Percentiles rank a stretch among this genome's conserved stretches.
phyloP scores from a whole-genome alignment of 2,113 vertebrate species.

The Otus sunia region DNA sequence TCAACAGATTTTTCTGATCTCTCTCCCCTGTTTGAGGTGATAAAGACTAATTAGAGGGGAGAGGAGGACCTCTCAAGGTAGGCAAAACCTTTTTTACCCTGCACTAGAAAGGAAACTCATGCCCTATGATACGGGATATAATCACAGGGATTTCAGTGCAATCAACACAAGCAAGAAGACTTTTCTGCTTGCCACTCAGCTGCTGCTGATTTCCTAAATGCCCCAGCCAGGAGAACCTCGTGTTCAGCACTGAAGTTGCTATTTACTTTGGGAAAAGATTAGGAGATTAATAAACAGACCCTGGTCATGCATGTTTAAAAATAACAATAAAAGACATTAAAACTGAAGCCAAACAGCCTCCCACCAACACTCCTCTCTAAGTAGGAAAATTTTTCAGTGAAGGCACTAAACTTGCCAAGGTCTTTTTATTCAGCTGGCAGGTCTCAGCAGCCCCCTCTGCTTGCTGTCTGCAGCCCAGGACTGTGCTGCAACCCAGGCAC shows the following conservation, averaged over 20 bases:
- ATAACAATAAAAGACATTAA: conserved; percentile 49
- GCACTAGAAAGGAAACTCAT: background rate
- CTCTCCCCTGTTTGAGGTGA: background rate
- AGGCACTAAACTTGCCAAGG: conserved; percentile 24
- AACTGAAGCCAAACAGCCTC: conserved; percentile 9
- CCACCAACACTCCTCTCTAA: conserved; percentile 2
- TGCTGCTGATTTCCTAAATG: background rate
- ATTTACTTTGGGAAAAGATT: background rate
- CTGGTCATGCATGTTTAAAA: background rate
- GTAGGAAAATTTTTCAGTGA: conserved; percentile 21
- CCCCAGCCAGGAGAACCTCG: background rate
- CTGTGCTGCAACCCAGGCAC: background rate
- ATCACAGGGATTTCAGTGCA: background rate
- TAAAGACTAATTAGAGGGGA: background rate
- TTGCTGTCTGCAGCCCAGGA: background rate
- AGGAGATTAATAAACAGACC: background rate
- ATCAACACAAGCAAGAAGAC: background rate
- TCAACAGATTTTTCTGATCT: background rate
- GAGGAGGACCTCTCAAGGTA: background rate
- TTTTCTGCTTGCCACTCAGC: background rate
- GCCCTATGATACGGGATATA: accelerated
- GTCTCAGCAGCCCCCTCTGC: conserved; percentile 8
- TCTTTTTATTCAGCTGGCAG: conserved; percentile 3
- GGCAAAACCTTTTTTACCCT: background rate
- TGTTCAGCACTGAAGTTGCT: background rate